These are phyloP conservation scores for Coptodon bakossiorum DNA, from an alignment of 2,113 vertebrate genomes.

Conservation along the genomic window DNA sequence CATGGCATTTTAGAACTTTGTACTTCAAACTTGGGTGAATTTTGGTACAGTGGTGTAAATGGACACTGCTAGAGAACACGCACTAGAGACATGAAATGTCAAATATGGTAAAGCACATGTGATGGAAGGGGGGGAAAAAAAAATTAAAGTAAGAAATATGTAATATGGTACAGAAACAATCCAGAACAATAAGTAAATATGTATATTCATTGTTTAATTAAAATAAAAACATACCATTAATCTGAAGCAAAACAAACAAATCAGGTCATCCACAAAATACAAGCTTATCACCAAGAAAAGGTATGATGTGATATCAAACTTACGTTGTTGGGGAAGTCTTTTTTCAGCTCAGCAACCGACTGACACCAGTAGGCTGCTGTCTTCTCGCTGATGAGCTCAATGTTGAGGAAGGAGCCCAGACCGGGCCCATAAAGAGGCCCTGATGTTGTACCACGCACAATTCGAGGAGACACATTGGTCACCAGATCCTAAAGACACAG, in stretches of 20 bases:
- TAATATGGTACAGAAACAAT: background rate
- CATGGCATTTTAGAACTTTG: background rate
- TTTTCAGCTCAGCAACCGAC: slow-evolving; percentile 81
- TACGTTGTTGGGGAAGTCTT: slow-evolving; percentile 85
- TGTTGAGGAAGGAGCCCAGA: slow-evolving; percentile 89
- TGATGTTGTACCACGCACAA: slow-evolving; percentile 87
- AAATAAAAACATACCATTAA: background rate
- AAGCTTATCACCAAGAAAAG: background rate
- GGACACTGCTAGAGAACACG: background rate
- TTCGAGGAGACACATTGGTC: slow-evolving; percentile 92
- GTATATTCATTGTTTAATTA: background rate
- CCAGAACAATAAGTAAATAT: background rate
- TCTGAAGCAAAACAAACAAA: too few species aligned
- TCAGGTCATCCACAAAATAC: background rate
- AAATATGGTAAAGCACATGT: background rate
- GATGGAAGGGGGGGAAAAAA: background rate
- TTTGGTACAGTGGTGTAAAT: background rate
- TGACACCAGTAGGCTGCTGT: slow-evolving; percentile 89
- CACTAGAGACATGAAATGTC: background rate
- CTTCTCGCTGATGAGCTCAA: slow-evolving; percentile 92
- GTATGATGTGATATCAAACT: background rate
- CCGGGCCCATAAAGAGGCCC: slow-evolving; percentile 83
- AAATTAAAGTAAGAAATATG: background rate
- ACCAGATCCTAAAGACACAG: slow-evolving; percentile 80
- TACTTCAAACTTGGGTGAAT: background rate